phyloP scores from a whole-genome alignment of 1,140 invertebrate genomes.

The Eumaeus atala region DNA sequence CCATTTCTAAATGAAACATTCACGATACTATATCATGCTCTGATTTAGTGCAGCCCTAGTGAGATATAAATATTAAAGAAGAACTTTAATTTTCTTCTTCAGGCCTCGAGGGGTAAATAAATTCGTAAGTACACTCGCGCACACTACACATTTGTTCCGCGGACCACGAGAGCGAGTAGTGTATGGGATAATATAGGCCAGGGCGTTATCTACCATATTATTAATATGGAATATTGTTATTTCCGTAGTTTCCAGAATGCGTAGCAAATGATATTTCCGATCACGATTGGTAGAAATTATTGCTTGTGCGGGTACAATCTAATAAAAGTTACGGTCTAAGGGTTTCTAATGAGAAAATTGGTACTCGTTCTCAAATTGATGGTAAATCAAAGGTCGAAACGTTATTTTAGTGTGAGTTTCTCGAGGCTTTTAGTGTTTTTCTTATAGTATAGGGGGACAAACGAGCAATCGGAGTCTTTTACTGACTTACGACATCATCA shows the following conservation, averaged over 20 bases:
- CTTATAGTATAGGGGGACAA: no score
- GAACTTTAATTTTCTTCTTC: constrained; percentile 3
- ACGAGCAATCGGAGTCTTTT: no score
- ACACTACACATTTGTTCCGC: constrained; percentile 1
- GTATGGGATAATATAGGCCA: neutral
- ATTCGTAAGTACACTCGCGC: neutral
- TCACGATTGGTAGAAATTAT: constrained; percentile 6
- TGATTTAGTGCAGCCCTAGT: neutral
- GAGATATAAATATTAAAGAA: neutral
- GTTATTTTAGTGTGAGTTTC: neutral
- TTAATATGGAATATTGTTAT: no score
- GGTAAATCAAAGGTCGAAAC: neutral
- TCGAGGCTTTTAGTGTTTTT: no score
- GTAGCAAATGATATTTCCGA: neutral
- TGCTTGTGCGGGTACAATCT: neutral
- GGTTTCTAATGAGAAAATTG: neutral
- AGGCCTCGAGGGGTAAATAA: constrained; percentile 1
- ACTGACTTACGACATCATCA: no score
- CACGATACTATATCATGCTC: no score
- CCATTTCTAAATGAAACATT: no score
- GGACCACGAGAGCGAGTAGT: neutral
- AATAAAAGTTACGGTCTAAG: constrained; percentile 10
- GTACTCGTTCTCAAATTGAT: neutral
- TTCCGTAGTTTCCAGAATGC: neutral
- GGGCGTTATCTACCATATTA: no score